Evolutionary conservation across 2,888 invertebrate genomes (phyloP).

Genomic region (Eulithis testata): DNA sequence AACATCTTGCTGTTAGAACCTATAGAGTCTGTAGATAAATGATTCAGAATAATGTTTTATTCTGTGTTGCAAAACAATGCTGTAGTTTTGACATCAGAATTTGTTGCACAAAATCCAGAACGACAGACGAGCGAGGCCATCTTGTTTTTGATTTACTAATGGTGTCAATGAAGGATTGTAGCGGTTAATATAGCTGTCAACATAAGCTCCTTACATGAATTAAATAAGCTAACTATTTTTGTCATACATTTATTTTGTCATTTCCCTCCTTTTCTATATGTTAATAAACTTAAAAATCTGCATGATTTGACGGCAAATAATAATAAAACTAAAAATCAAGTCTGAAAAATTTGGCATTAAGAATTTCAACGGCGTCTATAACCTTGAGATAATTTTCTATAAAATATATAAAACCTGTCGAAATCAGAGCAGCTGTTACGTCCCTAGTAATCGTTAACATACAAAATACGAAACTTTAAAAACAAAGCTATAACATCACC

Average conservation of each 20-base stretch:
- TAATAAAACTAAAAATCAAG: no score
- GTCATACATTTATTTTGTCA: neutral
- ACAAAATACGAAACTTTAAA: neutral
- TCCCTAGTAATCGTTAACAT: neutral
- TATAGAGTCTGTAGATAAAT: conserved; percentile 32
- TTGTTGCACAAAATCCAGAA: conserved; percentile 64
- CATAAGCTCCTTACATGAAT: neutral
- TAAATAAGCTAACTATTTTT: neutral
- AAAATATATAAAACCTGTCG: neutral
- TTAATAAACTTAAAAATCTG: no score
- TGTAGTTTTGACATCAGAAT: conserved; percentile 59
- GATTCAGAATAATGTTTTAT: conserved; percentile 52
- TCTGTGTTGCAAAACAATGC: conserved; percentile 57
- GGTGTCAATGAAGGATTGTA: conserved; percentile 50
- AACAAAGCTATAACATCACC: no score
- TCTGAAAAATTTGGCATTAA: no score
- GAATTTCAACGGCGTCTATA: no score
- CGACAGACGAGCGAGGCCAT: conserved; percentile 61
- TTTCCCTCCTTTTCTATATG: no score
- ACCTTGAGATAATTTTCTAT: neutral
- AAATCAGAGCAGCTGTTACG: neutral
- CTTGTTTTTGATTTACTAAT: conserved; percentile 51
- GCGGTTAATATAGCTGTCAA: conserved; percentile 28
- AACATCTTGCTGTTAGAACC: conserved; percentile 31
- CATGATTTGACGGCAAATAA: no score